Evolutionary conservation across 2,888 invertebrate species (phyloP).

Genomic region (Calameuta idolon): DNA sequence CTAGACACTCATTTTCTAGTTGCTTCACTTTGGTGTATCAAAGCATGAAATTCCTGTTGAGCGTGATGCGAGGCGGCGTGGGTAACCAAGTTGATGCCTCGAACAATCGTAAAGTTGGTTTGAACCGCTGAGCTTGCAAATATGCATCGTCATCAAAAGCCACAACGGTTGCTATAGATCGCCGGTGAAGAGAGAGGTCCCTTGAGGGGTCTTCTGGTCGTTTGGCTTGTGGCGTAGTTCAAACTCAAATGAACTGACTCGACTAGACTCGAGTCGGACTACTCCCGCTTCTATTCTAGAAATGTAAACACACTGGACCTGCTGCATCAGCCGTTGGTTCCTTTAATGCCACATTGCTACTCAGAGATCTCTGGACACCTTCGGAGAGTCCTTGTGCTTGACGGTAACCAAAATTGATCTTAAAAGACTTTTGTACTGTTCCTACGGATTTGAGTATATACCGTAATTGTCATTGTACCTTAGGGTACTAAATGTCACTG

Average conservation of each 20-base stretch:
- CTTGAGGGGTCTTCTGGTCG: not conserved
- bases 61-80: not conserved
- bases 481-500: no score
- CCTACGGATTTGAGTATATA: not conserved
- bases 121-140: constrained; percentile 24
- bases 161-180: not conserved
- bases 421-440: not conserved
- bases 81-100: constrained; percentile 12
- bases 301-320: constrained; percentile 2
- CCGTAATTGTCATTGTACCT: not conserved
- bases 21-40: not conserved
- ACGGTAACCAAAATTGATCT: not conserved
- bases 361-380: not conserved
- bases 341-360: not conserved
- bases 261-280: not conserved
- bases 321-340: not conserved
- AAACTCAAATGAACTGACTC: constrained; percentile 4
- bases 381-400: not conserved
- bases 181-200: not conserved
- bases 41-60: not conserved
- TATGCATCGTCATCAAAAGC: constrained; percentile 10
- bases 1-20: not conserved
- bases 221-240: constrained; percentile 1
- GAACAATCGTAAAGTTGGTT: constrained; percentile 25
- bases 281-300: not conserved